phyloP scores from a whole-genome alignment of 2,113 vertebrate genomes.

The Clinocottus analis region DNA sequence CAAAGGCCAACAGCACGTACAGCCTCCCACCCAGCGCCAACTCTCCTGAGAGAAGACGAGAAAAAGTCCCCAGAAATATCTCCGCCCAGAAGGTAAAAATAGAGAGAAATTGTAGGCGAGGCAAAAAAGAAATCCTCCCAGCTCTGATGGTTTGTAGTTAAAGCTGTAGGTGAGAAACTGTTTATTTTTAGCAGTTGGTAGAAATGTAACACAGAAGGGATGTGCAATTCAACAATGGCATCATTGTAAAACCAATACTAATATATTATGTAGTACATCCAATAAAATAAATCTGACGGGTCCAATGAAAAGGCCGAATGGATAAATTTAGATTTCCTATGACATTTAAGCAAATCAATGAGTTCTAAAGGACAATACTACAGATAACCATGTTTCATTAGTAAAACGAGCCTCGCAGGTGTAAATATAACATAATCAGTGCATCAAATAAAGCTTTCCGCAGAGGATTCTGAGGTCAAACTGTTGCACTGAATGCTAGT shows the following conservation, averaged over 20 bases:
- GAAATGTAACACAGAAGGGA: background rate
- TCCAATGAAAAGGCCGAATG: background rate
- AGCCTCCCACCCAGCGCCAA: background rate
- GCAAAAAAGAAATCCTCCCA: background rate
- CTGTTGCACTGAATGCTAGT: background rate
- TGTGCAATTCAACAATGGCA: background rate
- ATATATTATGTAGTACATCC: slow-evolving; percentile 8
- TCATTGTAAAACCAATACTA: background rate
- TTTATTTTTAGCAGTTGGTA: slow-evolving; percentile 11
- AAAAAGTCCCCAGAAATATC: background rate
- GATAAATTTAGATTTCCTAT: background rate
- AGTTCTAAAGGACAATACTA: slow-evolving; percentile 3
- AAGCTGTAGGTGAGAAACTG: background rate
- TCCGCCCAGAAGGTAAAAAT: slow-evolving; percentile 4
- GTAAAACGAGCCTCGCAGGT: background rate
- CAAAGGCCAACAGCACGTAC: background rate
- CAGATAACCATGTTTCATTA: background rate
- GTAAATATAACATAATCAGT: background rate
- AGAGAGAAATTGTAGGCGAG: background rate
- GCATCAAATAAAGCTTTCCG: background rate
- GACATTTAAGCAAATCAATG: background rate
- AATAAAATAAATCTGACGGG: background rate
- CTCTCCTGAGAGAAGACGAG: background rate
- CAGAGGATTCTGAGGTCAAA: background rate
- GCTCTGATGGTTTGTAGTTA: background rate